Evolutionary conservation across 1,140 invertebrate genomes (phyloP).

Genomic region (Mesaphorura yosii): DNA sequence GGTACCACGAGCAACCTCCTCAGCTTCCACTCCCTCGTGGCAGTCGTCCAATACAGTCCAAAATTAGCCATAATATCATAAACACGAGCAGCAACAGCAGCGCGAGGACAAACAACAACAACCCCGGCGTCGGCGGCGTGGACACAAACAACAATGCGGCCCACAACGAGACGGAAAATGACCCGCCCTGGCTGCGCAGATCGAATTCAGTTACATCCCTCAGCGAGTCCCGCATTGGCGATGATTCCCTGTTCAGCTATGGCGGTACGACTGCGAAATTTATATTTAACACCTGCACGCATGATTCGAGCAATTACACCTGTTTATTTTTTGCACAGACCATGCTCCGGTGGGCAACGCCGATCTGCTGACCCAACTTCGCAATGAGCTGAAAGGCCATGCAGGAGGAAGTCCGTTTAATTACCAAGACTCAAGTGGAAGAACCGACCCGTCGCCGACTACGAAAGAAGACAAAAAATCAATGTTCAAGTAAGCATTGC

Average conservation of each 20-base stretch:
- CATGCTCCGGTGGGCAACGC: constrained; percentile 5
- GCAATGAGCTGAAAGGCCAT: constrained; percentile 14
- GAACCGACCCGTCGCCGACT: constrained; percentile 27
- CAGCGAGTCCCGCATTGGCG: constrained; percentile 24
- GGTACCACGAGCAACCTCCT: constrained; percentile 1
- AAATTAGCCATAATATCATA: constrained; percentile 8
- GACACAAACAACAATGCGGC: background rate
- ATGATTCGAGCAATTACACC: no score
- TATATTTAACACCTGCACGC: constrained; percentile 14
- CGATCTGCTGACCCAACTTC: constrained; percentile 18
- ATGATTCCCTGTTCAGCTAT: constrained; percentile 29
- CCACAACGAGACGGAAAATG: background rate
- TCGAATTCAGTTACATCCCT: constrained; percentile 23
- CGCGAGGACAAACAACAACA: constrained; percentile 2
- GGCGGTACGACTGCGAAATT: no score
- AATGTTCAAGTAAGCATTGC: constrained; percentile 33
- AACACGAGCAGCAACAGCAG: background rate
- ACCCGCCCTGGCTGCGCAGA: constrained; percentile 20
- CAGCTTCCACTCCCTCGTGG: no score
- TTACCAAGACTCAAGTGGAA: constrained; percentile 13
- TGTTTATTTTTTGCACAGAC: no score
- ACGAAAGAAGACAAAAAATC: constrained; percentile 34
- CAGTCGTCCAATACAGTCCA: background rate
- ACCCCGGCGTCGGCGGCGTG: no score
- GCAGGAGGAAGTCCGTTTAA: constrained; percentile 12